Conservation (phyloP, 2,888 invertebrate species). For the Agrotis clavis region DNA sequence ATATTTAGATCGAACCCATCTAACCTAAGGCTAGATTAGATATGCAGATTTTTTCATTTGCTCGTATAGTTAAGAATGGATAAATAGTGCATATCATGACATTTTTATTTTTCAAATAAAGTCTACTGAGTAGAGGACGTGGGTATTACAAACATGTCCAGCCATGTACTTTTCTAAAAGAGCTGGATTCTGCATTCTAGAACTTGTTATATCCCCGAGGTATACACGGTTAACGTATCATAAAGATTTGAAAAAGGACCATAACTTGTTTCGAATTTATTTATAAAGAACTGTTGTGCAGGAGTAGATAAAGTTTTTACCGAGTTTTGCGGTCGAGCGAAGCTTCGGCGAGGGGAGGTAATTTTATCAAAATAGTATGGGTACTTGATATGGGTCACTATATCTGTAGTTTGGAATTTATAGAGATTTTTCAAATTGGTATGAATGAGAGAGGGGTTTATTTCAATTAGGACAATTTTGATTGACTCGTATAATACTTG, state of each 20-base stretch:
- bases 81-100: background rate
- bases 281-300: conserved; percentile 50
- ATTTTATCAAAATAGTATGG: conserved; percentile 40
- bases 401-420: conserved; percentile 19
- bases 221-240: conserved; percentile 11
- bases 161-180: conserved; percentile 2
- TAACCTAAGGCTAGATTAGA: background rate
- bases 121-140: background rate
- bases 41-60: background rate
- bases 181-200: conserved; percentile 16
- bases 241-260: conserved; percentile 31
- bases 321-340: conserved; percentile 43
- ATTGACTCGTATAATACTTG: no score
- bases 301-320: conserved; percentile 51
- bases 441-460: conserved; percentile 11
- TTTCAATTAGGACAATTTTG: background rate
- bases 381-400: conserved; percentile 4
- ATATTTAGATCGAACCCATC: background rate
- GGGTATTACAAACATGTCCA: background rate
- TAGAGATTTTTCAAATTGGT: conserved; percentile 1
- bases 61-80: background rate
- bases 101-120: conserved; percentile 1
- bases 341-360: conserved; percentile 26
- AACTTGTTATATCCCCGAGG: conserved; percentile 5
- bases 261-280: conserved; percentile 63